Percentiles rank a stretch among this genome's conserved stretches.
Conservation (phyloP, 2,888 invertebrate genomes). For the Helleia helle region DNA sequence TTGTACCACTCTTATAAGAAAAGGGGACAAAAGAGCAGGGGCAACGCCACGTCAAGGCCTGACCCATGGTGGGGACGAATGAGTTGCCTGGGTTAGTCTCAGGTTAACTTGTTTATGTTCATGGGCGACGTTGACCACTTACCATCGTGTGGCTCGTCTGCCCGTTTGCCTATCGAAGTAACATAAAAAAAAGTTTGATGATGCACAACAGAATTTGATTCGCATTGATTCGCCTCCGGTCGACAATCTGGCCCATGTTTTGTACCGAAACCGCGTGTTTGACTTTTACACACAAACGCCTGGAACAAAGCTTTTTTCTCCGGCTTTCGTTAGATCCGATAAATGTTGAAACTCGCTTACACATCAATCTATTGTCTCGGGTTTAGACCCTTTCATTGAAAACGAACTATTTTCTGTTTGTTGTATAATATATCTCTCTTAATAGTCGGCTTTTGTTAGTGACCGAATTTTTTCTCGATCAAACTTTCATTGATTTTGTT, state of each 20-base stretch:
- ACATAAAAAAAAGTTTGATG: too few relatives aligned
- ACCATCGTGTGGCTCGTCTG: too few relatives aligned
- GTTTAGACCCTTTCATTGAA: constrained; percentile 2
- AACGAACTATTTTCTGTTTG: background rate
- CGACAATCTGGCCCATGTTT: constrained; percentile 1
- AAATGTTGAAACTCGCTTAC: constrained; percentile 5
- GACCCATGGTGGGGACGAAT: too few relatives aligned
- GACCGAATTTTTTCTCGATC: constrained; percentile 8
- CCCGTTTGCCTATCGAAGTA: too few relatives aligned
- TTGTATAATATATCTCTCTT: constrained; percentile 3
- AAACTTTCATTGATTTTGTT: background rate
- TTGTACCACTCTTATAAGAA: too few relatives aligned
- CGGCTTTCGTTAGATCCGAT: constrained; percentile 5
- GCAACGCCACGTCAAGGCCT: too few relatives aligned
- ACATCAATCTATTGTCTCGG: constrained; percentile 3
- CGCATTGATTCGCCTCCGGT: background rate
- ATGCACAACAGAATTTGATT: background rate
- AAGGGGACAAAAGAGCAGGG: too few relatives aligned
- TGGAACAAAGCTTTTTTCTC: constrained; percentile 4
- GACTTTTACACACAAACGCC: constrained; percentile 1
- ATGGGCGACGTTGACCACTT: too few relatives aligned
- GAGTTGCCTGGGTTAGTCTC: too few relatives aligned
- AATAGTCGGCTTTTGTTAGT: constrained; percentile 3
- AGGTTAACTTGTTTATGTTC: too few relatives aligned
- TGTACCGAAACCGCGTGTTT: constrained; percentile 5